phyloP scores from a whole-genome alignment of 2,113 vertebrate species.

The Cervus canadensis region DNA sequence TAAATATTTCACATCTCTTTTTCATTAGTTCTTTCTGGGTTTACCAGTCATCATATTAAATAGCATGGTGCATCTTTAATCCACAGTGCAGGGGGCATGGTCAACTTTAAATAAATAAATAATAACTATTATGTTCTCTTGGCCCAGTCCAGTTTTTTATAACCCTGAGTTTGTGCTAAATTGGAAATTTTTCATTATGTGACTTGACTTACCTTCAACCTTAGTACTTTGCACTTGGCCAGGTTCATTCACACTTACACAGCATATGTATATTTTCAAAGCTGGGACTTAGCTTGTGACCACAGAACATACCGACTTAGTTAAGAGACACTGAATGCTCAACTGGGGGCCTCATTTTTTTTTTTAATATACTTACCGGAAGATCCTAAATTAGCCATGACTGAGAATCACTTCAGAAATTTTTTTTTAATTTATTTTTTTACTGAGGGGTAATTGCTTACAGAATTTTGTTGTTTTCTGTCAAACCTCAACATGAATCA shows the following conservation, averaged over 20 bases:
- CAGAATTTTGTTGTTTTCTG: background rate
- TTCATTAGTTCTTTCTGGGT: background rate
- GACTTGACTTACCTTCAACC: background rate
- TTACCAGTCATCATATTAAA: background rate
- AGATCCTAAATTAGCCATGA: background rate
- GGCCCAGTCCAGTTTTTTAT: background rate
- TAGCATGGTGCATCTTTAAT: background rate
- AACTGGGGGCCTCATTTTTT: background rate
- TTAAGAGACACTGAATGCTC: background rate
- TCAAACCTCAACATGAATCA: background rate
- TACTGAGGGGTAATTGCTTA: background rate
- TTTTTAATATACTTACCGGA: background rate
- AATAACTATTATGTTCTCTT: background rate
- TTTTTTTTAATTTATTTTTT: background rate
- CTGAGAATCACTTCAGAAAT: background rate
- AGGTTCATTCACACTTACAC: background rate
- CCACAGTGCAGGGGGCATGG: background rate
- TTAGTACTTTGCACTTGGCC: background rate
- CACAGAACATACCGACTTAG: background rate
- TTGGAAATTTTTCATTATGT: background rate
- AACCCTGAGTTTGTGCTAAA: background rate
- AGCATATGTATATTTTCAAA: background rate
- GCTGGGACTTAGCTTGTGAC: background rate
- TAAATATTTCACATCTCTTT: conserved; percentile 6
- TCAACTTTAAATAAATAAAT: background rate